These are phyloP conservation scores for Nezara viridula DNA, from an alignment of 2,888 invertebrate genomes.

Conservation along the genomic window DNA sequence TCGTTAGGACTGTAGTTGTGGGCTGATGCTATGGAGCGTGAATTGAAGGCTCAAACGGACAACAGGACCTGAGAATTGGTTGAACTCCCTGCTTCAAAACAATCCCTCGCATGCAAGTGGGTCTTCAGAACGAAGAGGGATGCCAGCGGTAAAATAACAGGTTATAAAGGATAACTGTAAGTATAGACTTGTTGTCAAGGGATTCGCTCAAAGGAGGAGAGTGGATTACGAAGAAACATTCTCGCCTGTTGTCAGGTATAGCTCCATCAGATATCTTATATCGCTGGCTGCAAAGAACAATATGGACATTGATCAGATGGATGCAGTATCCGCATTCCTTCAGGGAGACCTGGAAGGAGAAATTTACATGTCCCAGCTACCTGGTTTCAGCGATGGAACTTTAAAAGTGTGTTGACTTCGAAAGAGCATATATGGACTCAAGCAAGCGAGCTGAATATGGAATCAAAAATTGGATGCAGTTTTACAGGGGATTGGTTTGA, in stretches of 20 bases:
- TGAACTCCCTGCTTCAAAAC: background rate
- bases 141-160: background rate
- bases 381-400: no score
- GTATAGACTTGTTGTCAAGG: conserved; percentile 55
- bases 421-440: no score
- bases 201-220: conserved; percentile 37
- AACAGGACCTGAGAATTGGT: background rate
- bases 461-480: no score
- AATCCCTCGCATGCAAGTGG: background rate
- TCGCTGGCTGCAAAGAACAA: no score
- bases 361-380: no score
- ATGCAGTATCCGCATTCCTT: no score
- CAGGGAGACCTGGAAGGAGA: no score
- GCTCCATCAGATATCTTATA: background rate
- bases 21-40: background rate
- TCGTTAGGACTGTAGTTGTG: background rate
- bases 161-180: background rate
- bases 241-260: background rate
- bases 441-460: no score
- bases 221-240: no score
- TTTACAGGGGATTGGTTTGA: no score
- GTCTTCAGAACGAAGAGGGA: background rate
- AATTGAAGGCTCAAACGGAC: background rate
- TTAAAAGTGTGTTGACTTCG: no score
- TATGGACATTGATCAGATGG: no score